Base-by-base conservation (phyloP, 2,888 invertebrate genomes). In the Stegophylla sp. region DNA sequence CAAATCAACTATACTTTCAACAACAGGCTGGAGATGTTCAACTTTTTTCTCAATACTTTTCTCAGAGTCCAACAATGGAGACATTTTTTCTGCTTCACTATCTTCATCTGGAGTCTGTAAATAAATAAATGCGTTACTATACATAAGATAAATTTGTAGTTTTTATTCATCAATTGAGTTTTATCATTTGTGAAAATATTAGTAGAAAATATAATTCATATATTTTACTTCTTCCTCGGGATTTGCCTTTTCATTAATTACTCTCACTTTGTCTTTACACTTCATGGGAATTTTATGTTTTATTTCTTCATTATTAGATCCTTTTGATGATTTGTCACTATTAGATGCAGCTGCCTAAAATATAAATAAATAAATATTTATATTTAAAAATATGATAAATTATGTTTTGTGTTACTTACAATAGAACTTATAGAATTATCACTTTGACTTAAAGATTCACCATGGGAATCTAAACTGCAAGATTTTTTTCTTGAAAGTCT, bases 1-100 rank as follows among this genome's bases (percentile, higher is more conserved):
- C 17, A 71, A 28, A 71, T 12, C 15, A 23, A n/a, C 34, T 71
- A 17, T 51, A 79, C 79, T 79, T 79, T 79, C 79, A 48, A 61
- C 34, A 61, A n/a, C 59, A 34, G 59, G 45, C 48, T 71, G 69
- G 4, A 28, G 34, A 45, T 79, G 61, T 34, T 79, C 79, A 15
- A 86, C 85, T 79, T 86, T 86, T 2, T 86, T 86, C 13, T 81
- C 83, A 15, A 86, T 86, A 77, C 86, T 86, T 5, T 86, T 86
- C 2, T 81, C 83, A 51, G 86, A 85, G 74, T 89, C 88, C 28
- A 94, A 88, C 48, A 94, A 87, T 23, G 94, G 94, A 23, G 94
- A 94, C 77, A 94, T 87, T 84, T 94, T 91, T 87, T 94, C 94
- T 71, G 92, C 92, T 86, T 94, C 94, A 85, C 94, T 94, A 85